Conservation (phyloP, 2,113 vertebrate genomes). For the Chaetorhynchus papuensis region DNA sequence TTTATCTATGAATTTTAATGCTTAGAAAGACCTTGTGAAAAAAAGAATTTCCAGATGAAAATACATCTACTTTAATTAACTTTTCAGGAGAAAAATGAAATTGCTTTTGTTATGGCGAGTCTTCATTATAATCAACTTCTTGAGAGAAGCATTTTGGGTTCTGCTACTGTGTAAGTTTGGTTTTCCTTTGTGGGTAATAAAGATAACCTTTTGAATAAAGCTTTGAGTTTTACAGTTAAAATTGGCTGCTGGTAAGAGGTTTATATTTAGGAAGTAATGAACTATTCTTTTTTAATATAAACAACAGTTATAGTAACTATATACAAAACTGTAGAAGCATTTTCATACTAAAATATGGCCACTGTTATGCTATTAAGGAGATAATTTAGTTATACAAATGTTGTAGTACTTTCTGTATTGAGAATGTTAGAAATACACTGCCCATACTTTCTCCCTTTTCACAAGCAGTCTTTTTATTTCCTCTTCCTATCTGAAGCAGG, state of each 20-base stretch:
- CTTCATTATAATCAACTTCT: slow-evolving; percentile 86
- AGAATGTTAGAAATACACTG: not conserved
- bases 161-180: slow-evolving; percentile 74
- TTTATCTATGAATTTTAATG: slow-evolving; percentile 38
- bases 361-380: not conserved
- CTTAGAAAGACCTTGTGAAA: not conserved
- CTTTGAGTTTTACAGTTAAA: not conserved
- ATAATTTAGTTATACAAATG: not conserved
- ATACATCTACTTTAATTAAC: slow-evolving; percentile 40
- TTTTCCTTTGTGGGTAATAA: not conserved
- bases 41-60: slow-evolving; percentile 27
- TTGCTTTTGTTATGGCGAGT: slow-evolving; percentile 83
- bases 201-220: slow-evolving; percentile 18
- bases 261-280: not conserved
- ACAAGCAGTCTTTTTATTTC: not conserved
- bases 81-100: slow-evolving; percentile 75
- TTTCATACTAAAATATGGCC: not conserved
- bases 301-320: not conserved
- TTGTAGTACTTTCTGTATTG: not conserved
- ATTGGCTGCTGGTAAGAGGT: not conserved
- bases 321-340: not conserved
- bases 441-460: not conserved
- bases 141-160: slow-evolving; percentile 83
- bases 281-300: not conserved
- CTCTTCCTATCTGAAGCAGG: not conserved